These are phyloP conservation scores for Diabrotica undecimpunctata DNA, from an alignment of 1,140 invertebrate genomes.

Conservation along the genomic window DNA sequence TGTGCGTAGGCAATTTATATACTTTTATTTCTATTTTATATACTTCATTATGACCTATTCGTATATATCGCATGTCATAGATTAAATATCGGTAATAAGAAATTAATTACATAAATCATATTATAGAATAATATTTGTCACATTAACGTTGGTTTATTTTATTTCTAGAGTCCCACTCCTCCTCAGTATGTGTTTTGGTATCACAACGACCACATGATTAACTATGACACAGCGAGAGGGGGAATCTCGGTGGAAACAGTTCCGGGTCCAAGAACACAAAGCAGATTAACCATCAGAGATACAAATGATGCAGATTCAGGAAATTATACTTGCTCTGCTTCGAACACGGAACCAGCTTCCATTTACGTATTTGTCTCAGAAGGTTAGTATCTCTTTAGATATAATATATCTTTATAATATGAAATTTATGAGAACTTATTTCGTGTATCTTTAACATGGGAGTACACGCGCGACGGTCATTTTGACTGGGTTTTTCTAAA, in stretches of 20 bases:
- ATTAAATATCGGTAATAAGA: too few relatives aligned
- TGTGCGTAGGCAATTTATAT: too few relatives aligned
- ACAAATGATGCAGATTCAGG: slow-evolving; percentile 82
- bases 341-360: slow-evolving; percentile 82
- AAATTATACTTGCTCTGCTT: slow-evolving; percentile 87
- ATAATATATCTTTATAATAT: not conserved
- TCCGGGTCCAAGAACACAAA: slow-evolving; percentile 77
- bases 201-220: slow-evolving; percentile 89
- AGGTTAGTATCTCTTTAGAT: slow-evolving; percentile 55
- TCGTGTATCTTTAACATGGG: too few relatives aligned
- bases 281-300: slow-evolving; percentile 74
- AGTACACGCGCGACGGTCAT: too few relatives aligned
- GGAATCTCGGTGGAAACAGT: slow-evolving; percentile 83
- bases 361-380: slow-evolving; percentile 88
- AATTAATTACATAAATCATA: too few relatives aligned
- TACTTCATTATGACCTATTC: too few relatives aligned
- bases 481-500: too few relatives aligned
- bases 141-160: not conserved
- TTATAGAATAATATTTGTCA: too few relatives aligned
- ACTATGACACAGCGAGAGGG: slow-evolving; percentile 80
- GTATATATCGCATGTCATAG: too few relatives aligned
- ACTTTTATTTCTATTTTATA: too few relatives aligned
- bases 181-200: slow-evolving; percentile 90
- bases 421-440: not conserved
- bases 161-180: slow-evolving; percentile 76